These are phyloP conservation scores for Champsocephalus gunnari DNA, from an alignment of 2,797 vertebrate genomes.

Conservation along the genomic window DNA sequence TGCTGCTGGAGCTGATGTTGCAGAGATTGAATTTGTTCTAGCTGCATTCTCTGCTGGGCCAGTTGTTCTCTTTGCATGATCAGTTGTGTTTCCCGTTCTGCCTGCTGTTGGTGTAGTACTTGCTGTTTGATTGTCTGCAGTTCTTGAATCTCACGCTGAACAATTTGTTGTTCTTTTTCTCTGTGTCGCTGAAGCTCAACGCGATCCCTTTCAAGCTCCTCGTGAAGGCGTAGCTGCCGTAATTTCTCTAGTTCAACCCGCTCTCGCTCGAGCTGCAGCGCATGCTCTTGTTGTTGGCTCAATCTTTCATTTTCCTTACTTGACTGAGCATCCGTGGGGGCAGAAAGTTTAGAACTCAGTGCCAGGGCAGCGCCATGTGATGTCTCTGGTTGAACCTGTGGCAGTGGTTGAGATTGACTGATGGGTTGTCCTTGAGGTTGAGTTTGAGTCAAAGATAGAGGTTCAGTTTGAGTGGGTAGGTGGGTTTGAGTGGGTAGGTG, in stretches of 20 bases:
- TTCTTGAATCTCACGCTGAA: constrained; percentile 97
- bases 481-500: constrained; percentile 78
- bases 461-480: constrained; percentile 78
- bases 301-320: constrained; percentile 92
- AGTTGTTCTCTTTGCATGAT: constrained; percentile 97
- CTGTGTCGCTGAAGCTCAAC: constrained; percentile 95
- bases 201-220: constrained; percentile 96
- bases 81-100: constrained; percentile 95
- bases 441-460: constrained; percentile 79
- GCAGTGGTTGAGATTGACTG: constrained; percentile 71
- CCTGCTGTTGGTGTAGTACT: constrained; percentile 97
- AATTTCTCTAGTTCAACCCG: constrained; percentile 96
- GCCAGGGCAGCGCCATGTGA: constrained; percentile 54
- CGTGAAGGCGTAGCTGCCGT: constrained; percentile 93
- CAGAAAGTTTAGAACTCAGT: constrained; percentile 66
- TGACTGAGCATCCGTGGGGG: constrained; percentile 82
- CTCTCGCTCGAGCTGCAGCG: constrained; percentile 95
- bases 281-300: constrained; percentile 95
- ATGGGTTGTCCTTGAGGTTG: constrained; percentile 70
- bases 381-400: constrained; percentile 70
- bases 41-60: constrained; percentile 96
- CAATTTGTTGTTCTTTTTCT: constrained; percentile 96
- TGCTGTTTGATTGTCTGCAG: constrained; percentile 98
- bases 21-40: constrained; percentile 97
- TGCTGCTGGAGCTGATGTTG: constrained; percentile 99